A percentile compares a stretch with the other conserved stretches of the same genome.
Conservation (phyloP, 2,888 invertebrate genomes). For the Anaspis maculata region DNA sequence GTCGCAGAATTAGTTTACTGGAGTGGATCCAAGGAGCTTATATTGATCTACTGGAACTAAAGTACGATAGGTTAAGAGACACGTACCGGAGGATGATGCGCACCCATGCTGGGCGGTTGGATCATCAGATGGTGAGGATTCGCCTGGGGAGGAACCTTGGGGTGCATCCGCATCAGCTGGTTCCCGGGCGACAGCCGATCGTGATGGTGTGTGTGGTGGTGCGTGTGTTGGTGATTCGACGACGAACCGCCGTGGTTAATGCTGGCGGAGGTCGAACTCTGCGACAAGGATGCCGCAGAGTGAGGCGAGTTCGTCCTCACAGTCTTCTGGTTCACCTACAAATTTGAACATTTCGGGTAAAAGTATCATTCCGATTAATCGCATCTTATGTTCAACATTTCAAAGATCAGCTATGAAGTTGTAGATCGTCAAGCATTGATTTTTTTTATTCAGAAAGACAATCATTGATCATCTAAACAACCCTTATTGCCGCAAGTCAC, state of each 20-base stretch:
- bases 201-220: slow-evolving; percentile 62
- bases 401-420: too few species aligned
- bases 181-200: slow-evolving; percentile 53
- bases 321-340: slow-evolving; percentile 37
- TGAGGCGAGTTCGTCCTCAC: slow-evolving; percentile 37
- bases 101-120: slow-evolving; percentile 55
- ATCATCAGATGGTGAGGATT: slow-evolving; percentile 55
- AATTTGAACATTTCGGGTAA: background rate
- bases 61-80: slow-evolving; percentile 13
- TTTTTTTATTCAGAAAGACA: too few species aligned
- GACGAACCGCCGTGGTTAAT: slow-evolving; percentile 43
- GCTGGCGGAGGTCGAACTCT: slow-evolving; percentile 38
- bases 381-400: too few species aligned
- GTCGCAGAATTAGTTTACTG: too few species aligned
- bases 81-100: slow-evolving; percentile 44
- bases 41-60: too few species aligned
- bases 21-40: too few species aligned
- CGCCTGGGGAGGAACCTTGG: slow-evolving; percentile 26
- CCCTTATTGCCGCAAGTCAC: too few species aligned
- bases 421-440: too few species aligned
- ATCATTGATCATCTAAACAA: too few species aligned
- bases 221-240: slow-evolving; percentile 50
- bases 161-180: slow-evolving; percentile 47
- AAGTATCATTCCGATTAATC: background rate
- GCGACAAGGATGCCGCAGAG: slow-evolving; percentile 31